Base-by-base conservation (phyloP, 2,113 vertebrate species). In the Orcinus orca region DNA sequence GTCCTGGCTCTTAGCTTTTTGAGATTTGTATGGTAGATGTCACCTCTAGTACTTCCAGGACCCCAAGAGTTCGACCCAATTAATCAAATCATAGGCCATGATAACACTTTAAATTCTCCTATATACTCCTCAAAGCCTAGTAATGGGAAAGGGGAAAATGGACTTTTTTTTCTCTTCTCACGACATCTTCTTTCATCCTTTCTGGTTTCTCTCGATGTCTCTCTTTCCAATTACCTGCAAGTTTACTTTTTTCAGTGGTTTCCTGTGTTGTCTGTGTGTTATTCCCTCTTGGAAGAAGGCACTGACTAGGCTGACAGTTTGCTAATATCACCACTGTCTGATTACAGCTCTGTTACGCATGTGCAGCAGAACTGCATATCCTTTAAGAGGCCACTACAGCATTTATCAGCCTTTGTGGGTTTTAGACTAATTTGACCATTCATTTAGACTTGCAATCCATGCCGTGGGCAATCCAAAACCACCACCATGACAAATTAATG, bases 361-460 rank as follows among this genome's bases (percentile, higher is more conserved):
- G 5, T 90, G 70, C 8, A 90, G 81, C 1, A 92, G 31, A 96
- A 86, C 3, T 70, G 18, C 33, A 36, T 74, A 20, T 55, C 18
- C n/a, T 90, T 96, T 89, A 89, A 83, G 47, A 92, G 55, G 38
- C 9, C 11, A n/a, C 23, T 65, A 26, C 2, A 74, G 8, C 8
- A 44, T 90, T 88, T 86, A 63, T 83, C 26, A 92, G 18, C 63
- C 41, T 82, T 62, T 53, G 33, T 79, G 29, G 36, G 90, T 70
- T 96, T 79, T 95, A 65, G 33, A 83, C 50, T 92, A 93, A 90
- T 74, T 93, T 88, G 47, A 88, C 29, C 68, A 65, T 77, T 96
- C 77, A 93, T 80, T 97, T 97, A 88, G 20, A 81, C 26, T 96
- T 88, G 10, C 1, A 98, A 17, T 67, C 23, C 55, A 93, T 97